Evolutionary conservation across 2,113 vertebrate species (phyloP).

Genomic region (Thalassarche chlororhynchos): DNA sequence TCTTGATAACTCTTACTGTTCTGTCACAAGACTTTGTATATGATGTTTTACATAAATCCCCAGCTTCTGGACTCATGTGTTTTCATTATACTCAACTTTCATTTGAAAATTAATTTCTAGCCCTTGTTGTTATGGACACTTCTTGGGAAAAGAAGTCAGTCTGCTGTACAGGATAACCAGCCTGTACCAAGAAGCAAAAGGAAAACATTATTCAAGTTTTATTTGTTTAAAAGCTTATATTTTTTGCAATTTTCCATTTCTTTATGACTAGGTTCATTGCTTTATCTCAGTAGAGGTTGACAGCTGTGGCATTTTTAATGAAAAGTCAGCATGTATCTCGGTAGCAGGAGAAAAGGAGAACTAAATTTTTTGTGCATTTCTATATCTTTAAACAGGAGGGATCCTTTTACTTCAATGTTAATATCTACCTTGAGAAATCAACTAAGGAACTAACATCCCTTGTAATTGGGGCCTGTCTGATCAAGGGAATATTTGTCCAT

Average conservation of each 20-base stretch:
- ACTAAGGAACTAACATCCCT: not conserved
- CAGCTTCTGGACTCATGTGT: not conserved
- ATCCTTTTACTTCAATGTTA: not conserved
- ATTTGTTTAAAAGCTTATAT: not conserved
- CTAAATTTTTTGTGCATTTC: not conserved
- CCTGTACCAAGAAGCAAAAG: not conserved
- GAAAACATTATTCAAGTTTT: not conserved
- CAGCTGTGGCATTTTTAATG: slow-evolving; percentile 35
- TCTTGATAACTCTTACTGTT: not conserved
- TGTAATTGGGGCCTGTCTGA: not conserved
- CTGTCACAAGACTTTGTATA: not conserved
- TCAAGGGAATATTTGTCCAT: not conserved
- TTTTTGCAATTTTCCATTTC: not conserved
- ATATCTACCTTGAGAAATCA: slow-evolving; percentile 1
- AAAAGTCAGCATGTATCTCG: not conserved
- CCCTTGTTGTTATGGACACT: not conserved
- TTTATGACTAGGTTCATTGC: not conserved
- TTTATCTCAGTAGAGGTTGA: not conserved
- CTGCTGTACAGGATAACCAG: not conserved
- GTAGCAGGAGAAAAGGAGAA: not conserved
- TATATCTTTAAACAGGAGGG: not conserved
- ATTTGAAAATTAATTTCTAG: not conserved
- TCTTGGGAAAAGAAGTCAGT: not conserved
- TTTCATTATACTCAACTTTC: not conserved
- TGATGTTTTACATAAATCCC: not conserved